Evolutionary conservation across 2,888 invertebrate species (phyloP).

Genomic region (Microctonus aethiopoides): DNA sequence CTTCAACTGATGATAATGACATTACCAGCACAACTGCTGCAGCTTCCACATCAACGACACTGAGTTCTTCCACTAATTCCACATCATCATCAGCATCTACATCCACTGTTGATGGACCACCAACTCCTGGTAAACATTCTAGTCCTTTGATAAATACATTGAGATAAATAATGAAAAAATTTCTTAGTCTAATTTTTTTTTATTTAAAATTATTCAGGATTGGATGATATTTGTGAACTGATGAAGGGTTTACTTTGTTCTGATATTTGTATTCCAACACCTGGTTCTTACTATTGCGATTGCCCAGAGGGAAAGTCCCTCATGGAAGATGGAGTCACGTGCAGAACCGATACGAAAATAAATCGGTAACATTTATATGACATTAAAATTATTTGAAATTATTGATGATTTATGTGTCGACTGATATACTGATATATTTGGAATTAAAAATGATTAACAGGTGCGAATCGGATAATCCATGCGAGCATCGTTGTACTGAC

Average conservation of each 20-base stretch:
- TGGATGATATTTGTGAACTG: constrained; percentile 67
- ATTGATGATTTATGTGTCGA: too few relatives aligned
- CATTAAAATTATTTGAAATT: too few relatives aligned
- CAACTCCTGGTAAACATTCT: constrained; percentile 40
- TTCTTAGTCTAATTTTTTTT: constrained; percentile 24
- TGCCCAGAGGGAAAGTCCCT: constrained; percentile 78
- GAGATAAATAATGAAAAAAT: too few relatives aligned
- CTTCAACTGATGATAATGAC: constrained; percentile 8
- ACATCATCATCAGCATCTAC: constrained; percentile 27
- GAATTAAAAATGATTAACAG: constrained; percentile 54
- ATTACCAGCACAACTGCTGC: not conserved
- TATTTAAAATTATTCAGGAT: constrained; percentile 38
- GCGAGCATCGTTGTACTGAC: constrained; percentile 80
- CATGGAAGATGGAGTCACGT: constrained; percentile 78
- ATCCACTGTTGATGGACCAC: constrained; percentile 30
- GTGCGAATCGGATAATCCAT: constrained; percentile 76
- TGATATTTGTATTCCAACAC: constrained; percentile 81
- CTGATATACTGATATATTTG: too few relatives aligned
- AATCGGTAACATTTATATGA: constrained; percentile 56
- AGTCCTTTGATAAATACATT: not conserved
- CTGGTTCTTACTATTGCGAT: constrained; percentile 77
- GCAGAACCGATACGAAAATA: constrained; percentile 67
- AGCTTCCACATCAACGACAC: constrained; percentile 47
- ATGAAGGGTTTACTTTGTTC: constrained; percentile 76
- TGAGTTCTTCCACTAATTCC: constrained; percentile 38